A percentile compares a stretch with the other conserved stretches of the same genome.
Evolutionary conservation across 2,797 vertebrate genomes (phyloP).

Genomic region (Enteromius afrohamiltoni): DNA sequence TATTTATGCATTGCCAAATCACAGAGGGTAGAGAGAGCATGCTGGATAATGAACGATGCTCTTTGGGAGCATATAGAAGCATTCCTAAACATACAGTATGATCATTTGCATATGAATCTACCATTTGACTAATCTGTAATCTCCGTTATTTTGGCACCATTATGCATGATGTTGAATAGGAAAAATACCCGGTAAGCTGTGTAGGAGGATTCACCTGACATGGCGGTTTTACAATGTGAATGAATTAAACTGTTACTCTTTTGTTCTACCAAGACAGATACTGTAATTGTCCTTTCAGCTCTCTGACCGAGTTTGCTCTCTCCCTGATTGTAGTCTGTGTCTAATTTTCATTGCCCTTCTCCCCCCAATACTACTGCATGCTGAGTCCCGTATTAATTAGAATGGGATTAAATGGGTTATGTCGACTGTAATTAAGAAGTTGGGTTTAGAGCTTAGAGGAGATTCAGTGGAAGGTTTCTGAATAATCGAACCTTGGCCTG

Average conservation of each 20-base stretch:
- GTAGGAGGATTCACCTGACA: constrained; percentile 33
- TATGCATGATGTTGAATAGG: constrained; percentile 36
- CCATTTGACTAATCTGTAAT: constrained; percentile 42
- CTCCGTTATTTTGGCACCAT: constrained; percentile 42
- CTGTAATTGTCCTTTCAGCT: constrained; percentile 55
- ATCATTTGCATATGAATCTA: constrained; percentile 41
- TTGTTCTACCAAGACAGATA: constrained; percentile 49
- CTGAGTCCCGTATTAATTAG: constrained; percentile 71
- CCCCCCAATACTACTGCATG: constrained; percentile 55
- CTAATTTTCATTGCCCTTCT: constrained; percentile 55
- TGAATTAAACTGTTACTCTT: constrained; percentile 45
- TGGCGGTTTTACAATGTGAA: constrained; percentile 29
- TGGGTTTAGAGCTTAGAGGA: constrained; percentile 63
- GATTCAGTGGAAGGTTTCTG: constrained; percentile 67
- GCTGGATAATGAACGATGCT: constrained; percentile 8
- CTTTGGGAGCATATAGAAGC: constrained; percentile 9
- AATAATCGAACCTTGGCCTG: constrained; percentile 54
- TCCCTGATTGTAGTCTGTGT: constrained; percentile 48
- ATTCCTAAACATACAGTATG: constrained; percentile 38
- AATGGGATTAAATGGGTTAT: constrained; percentile 71
- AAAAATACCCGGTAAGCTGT: constrained; percentile 36
- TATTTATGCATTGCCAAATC: background rate
- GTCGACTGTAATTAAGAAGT: constrained; percentile 71
- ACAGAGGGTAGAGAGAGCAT: background rate
- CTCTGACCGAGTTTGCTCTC: constrained; percentile 34